Evolutionary conservation across 2,797 vertebrate genomes (phyloP).

Genomic region (Ceryle rudis): DNA sequence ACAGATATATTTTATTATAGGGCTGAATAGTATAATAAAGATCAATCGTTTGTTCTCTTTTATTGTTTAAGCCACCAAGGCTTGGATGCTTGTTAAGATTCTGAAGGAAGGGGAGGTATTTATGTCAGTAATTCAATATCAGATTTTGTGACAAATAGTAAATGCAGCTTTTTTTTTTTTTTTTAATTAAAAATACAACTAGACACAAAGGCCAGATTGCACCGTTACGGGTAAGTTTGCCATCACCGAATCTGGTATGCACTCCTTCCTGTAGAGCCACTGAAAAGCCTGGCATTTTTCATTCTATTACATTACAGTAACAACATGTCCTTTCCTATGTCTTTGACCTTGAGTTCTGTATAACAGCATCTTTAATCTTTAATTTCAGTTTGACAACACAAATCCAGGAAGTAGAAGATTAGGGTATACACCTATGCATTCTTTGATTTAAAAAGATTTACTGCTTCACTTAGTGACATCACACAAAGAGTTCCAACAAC

Average conservation of each 20-base stretch:
- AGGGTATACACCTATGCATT: neutral
- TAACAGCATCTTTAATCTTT: neutral
- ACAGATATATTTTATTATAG: slow-evolving; percentile 38
- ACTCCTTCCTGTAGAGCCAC: neutral
- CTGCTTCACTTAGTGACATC: neutral
- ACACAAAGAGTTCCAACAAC: neutral
- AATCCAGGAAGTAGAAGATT: neutral
- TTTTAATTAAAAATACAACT: neutral
- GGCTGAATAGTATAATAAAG: slow-evolving; percentile 47
- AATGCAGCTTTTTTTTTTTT: neutral
- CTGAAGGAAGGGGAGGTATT: neutral
- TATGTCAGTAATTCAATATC: neutral
- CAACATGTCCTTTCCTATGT: neutral
- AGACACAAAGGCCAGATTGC: neutral
- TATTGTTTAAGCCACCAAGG: neutral
- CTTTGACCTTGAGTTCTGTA: neutral
- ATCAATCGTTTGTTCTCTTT: slow-evolving; percentile 55
- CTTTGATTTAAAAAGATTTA: neutral
- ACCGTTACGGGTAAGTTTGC: neutral
- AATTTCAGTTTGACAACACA: neutral
- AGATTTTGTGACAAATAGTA: slow-evolving; percentile 13
- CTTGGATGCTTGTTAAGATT: neutral
- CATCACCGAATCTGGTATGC: neutral
- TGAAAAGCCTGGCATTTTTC: neutral
- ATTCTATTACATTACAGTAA: neutral